Base-by-base conservation (phyloP, 2,888 invertebrate species). In the Achlya flavicornis region DNA sequence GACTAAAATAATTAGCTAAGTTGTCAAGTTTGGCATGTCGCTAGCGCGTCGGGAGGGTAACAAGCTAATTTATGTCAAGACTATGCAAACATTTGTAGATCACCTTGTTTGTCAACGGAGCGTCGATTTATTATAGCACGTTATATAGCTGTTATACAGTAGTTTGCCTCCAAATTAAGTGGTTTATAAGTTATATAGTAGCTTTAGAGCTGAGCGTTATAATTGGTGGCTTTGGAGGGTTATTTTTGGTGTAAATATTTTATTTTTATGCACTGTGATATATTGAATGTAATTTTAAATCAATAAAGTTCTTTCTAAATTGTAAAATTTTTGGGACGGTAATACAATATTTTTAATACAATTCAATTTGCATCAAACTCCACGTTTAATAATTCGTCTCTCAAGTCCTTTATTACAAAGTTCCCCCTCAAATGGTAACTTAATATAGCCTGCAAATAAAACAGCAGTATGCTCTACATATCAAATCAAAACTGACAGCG, bases 1-100 rank as follows among this genome's bases (percentile, higher is more conserved):
- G 80, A 83, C 81, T 83, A 78, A 81, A 83, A 81, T 81, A 81
- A 81, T 83, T 83, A 83, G 80, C 64, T 71, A 73, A 82, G 78
- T 83, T 81, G 81, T 81, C 81, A 82, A 78, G 69, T 79, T 75
- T 71, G 73, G 64, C 72, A 72, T 76, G 75, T 72, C 71, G 75
- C 71, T 63, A 60, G 63, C 64, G 58, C 66, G 67, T 64, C 48
- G 58, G 64, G 62, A 61, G 41, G 64, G 66, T 79, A 83, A 85
- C 85, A 84, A 84, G 86, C 83, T 87, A 86, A 87, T 87, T 85
- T 83, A 79, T 78, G 82, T 81, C 78, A 79, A 78, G 78, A 77
- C 81, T 79, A 69, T 76, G 80, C 76, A 83, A 86, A 86, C 76
- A 77, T 80, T 81, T 74, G 75, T 72, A 63, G 65, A 57, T 65